phyloP scores from a whole-genome alignment of 2,888 invertebrate genomes.

The Chrysopilus asiliformis region DNA sequence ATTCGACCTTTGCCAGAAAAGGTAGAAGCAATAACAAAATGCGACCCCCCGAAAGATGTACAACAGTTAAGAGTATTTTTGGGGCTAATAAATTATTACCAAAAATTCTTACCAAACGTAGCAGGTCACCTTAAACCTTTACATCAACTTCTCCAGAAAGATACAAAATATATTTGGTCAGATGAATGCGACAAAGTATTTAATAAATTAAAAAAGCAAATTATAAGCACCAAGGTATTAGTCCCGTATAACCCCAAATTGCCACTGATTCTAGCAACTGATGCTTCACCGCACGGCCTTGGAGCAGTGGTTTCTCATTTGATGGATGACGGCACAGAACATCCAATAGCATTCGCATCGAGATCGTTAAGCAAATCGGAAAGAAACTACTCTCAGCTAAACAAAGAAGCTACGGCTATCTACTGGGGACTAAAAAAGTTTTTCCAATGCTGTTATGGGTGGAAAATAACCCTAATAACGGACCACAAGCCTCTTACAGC shows the following conservation, averaged over 20 bases:
- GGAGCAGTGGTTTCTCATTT: slow-evolving; percentile 24
- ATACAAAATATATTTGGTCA: background rate
- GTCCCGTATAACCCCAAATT: slow-evolving; percentile 17
- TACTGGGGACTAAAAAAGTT: slow-evolving; percentile 26
- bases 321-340: slow-evolving; percentile 22
- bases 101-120: background rate
- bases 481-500: slow-evolving; percentile 23
- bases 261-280: slow-evolving; percentile 16
- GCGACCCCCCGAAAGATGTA: background rate
- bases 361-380: slow-evolving; percentile 20
- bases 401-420: slow-evolving; percentile 23
- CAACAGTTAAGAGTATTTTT: background rate
- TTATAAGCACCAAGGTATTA: slow-evolving; percentile 12
- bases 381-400: slow-evolving; percentile 18
- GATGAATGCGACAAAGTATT: slow-evolving; percentile 11
- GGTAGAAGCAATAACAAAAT: background rate
- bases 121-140: background rate
- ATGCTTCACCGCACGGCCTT: slow-evolving; percentile 17
- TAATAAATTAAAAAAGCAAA: slow-evolving; percentile 14
- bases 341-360: slow-evolving; percentile 26
- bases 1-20: background rate
- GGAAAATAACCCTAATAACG: slow-evolving; percentile 25
- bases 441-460: slow-evolving; percentile 25
- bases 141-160: background rate
- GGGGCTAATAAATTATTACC: background rate